Percentiles rank a stretch among this genome's conserved stretches.
These are phyloP conservation scores for Cetoscarus ocellatus DNA, from an alignment of 2,797 vertebrate species.

Conservation along the genomic window DNA sequence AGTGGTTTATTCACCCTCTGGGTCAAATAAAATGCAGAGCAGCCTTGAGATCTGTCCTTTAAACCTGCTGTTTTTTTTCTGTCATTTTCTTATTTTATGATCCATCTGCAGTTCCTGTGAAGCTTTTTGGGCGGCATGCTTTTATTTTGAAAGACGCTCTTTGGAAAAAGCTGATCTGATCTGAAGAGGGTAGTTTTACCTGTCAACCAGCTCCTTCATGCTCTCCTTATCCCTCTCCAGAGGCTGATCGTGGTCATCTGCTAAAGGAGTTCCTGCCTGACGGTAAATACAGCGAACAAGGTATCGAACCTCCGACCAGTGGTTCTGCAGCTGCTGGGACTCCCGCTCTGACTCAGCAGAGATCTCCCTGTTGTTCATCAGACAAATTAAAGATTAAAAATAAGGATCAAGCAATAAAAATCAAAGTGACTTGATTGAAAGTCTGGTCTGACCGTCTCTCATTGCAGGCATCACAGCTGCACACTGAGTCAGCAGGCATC, in stretches of 20 bases:
- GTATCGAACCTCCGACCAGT: constrained; percentile 98
- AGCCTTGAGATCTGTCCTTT: too few relatives aligned
- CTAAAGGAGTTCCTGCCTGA: constrained; percentile 93
- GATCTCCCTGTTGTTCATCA: constrained; percentile 88
- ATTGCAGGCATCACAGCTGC: constrained; percentile 95
- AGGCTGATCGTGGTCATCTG: constrained; percentile 94
- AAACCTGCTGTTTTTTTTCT: too few relatives aligned
- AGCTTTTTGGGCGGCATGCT: too few relatives aligned
- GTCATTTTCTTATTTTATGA: too few relatives aligned
- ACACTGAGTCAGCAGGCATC: constrained; percentile 87
- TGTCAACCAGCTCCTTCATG: constrained; percentile 97
- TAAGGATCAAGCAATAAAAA: not conserved
- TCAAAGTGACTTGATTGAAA: not conserved
- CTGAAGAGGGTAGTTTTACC: constrained; percentile 76
- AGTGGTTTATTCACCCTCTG: too few relatives aligned
- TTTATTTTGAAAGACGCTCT: too few relatives aligned
- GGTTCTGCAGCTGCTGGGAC: constrained; percentile 97
- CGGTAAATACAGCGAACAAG: constrained; percentile 97
- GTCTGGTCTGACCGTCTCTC: constrained; percentile 90
- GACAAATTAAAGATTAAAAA: not conserved
- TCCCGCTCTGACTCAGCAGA: constrained; percentile 93
- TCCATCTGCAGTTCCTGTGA: too few relatives aligned
- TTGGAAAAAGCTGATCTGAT: too few relatives aligned
- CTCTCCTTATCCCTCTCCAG: constrained; percentile 94
- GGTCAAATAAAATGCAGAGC: too few relatives aligned